These are phyloP conservation scores for Amiota minor DNA, from an alignment of 2,888 invertebrate species.

Conservation along the genomic window DNA sequence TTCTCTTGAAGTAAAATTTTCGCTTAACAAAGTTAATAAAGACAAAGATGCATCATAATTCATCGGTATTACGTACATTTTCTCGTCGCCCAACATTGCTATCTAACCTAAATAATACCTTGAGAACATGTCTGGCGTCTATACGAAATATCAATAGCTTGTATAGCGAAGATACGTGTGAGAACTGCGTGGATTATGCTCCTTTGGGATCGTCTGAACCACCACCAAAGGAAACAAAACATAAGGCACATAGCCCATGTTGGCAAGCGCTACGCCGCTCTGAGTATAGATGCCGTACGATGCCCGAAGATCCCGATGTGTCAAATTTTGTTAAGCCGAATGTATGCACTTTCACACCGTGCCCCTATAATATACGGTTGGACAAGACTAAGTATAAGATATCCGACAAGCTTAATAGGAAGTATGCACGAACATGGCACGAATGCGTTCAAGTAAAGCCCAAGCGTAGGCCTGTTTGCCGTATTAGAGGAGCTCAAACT, in stretches of 20 bases:
- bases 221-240: too few species aligned
- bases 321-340: constrained; percentile 39
- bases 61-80: too few species aligned
- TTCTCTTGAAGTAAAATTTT: too few species aligned
- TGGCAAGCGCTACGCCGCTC: constrained; percentile 55
- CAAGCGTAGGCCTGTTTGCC: constrained; percentile 44
- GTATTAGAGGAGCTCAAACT: not conserved
- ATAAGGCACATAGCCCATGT: constrained; percentile 40
- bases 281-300: constrained; percentile 53
- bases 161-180: constrained; percentile 44
- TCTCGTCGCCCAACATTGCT: too few species aligned
- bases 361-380: constrained; percentile 6
- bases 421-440: constrained; percentile 52
- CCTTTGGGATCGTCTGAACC: too few species aligned
- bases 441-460: constrained; percentile 48
- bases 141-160: constrained; percentile 31
- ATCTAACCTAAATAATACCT: not conserved
- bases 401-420: constrained; percentile 47
- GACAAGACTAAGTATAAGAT: constrained; percentile 46
- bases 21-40: too few species aligned
- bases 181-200: constrained; percentile 34
- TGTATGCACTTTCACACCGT: constrained; percentile 32
- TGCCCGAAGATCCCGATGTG: constrained; percentile 49
- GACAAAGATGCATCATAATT: too few species aligned
- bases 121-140: constrained; percentile 14